phyloP scores from a whole-genome alignment of 2,888 invertebrate genomes.

The Ctena decussata region DNA sequence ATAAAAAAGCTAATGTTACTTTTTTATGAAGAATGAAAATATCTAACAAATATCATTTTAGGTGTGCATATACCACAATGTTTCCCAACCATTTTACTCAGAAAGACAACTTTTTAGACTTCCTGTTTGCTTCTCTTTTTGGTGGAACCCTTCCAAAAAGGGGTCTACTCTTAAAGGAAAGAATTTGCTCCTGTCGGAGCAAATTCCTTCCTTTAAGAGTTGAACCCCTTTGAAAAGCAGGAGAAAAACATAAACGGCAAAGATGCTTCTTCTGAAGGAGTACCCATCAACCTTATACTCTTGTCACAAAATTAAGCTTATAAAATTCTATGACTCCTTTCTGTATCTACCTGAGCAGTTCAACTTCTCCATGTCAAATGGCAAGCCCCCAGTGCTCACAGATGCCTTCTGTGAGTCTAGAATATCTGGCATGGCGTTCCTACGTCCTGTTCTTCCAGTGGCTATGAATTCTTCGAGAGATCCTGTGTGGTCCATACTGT shows the following conservation, averaged over 20 bases:
- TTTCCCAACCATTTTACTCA: too few species aligned
- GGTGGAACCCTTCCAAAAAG: too few species aligned
- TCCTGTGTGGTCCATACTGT: not conserved
- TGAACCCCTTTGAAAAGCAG: not conserved
- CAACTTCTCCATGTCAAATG: conserved; percentile 91
- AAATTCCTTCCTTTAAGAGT: not conserved
- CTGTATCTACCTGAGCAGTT: conserved; percentile 76
- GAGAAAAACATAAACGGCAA: not conserved
- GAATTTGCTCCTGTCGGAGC: not conserved
- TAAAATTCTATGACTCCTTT: not conserved
- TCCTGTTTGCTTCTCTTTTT: too few species aligned
- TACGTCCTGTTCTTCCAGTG: conserved; percentile 94
- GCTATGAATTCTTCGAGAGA: conserved; percentile 92
- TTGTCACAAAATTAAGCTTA: not conserved
- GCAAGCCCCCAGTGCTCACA: conserved; percentile 92
- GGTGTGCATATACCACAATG: too few species aligned
- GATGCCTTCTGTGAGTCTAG: conserved; percentile 91
- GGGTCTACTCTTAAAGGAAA: not conserved
- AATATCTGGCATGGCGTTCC: conserved; percentile 96
- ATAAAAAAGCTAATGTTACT: too few species aligned
- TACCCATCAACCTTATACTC: not conserved
- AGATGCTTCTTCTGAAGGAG: not conserved
- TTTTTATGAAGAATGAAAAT: too few species aligned
- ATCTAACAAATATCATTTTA: too few species aligned
- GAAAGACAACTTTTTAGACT: too few species aligned